Base-by-base conservation (phyloP, 1,140 invertebrate species). In the Neodiprion fabricii region DNA sequence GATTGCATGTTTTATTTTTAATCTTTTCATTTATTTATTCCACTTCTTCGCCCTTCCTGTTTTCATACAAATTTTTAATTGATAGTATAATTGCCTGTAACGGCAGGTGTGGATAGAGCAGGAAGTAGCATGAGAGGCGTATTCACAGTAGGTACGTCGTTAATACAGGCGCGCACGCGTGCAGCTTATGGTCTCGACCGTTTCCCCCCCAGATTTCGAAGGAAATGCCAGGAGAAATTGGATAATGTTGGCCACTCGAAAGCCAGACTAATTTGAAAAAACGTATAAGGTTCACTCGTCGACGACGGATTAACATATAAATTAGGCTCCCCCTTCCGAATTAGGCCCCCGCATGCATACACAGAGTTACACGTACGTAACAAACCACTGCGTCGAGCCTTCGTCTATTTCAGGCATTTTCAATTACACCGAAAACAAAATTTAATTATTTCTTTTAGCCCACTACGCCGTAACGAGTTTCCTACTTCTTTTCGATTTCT, bases 361-460 rank as follows among this genome's bases (percentile, higher is more conserved):
- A 61, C 53, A n/a, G 1, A 61, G 53, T 2, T 61, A 8, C 8
- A 61, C 5, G 7, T 61, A 61, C 7, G 7, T 61, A 12, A 61
- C 11, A 1, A 4, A 11, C n/a, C 53, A 40, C 28, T 40, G 28
- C 28, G 28, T 40, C 28, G 5, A 40, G 28, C 0, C 28, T 40
- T 40, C 28, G 28, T 40, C 28, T 40, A 61, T 61, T 61, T 61
- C 1, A 61, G 53, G n/a, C n/a, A 61, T 61, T 61, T 61, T 61
- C 53, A 61, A 61, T 61, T 61, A 61, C n/a, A 61, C 53, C 28
- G 28, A n/a, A 61, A n/a, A 61, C 53, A 61, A 61, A n/a, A 12
- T 61, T 61, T 61, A 4, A 61, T 61, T 61, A 61, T 12, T 61
- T 4, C 53, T 9, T 53, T 53, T 53, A 14, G 53, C 7, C 53